phyloP scores from a whole-genome alignment of 2,113 vertebrate genomes.

The Tichodroma muraria region DNA sequence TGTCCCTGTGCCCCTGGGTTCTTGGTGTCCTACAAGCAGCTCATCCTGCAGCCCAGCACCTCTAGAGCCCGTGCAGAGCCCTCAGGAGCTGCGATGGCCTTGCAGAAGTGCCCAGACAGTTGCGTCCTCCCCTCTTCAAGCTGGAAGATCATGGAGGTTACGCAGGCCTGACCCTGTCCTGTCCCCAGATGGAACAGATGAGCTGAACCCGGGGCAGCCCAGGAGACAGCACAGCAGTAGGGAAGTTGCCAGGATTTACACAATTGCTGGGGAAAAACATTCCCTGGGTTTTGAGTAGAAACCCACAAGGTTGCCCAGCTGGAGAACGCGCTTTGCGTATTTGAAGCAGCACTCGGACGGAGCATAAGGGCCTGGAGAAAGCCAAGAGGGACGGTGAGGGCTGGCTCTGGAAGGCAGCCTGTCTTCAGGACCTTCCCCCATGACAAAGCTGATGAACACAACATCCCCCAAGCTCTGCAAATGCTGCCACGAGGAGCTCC shows the following conservation, averaged over 20 bases:
- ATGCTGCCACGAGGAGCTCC: background rate
- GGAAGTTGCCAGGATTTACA: background rate
- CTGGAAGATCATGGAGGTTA: background rate
- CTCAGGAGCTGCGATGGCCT: background rate
- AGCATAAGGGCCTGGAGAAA: background rate
- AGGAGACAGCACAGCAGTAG: background rate
- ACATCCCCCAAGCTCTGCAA: background rate
- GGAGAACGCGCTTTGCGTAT: fast-evolving
- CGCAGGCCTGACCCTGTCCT: background rate
- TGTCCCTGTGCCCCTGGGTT: background rate
- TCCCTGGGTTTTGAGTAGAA: background rate
- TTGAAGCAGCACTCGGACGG: background rate
- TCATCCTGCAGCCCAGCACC: background rate
- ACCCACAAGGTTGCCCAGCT: fast-evolving
- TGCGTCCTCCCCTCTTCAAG: background rate
- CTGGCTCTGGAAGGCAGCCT: background rate
- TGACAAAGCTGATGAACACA: background rate
- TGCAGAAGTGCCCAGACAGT: background rate
- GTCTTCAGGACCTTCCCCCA: too few relatives aligned
- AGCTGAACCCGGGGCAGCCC: background rate
- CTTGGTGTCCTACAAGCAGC: background rate
- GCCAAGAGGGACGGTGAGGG: background rate
- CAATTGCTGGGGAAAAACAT: background rate
- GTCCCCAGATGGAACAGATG: background rate
- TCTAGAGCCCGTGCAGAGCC: background rate